Evolutionary conservation across 2,888 invertebrate species (phyloP).

Genomic region (Cataglyphis livida): DNA sequence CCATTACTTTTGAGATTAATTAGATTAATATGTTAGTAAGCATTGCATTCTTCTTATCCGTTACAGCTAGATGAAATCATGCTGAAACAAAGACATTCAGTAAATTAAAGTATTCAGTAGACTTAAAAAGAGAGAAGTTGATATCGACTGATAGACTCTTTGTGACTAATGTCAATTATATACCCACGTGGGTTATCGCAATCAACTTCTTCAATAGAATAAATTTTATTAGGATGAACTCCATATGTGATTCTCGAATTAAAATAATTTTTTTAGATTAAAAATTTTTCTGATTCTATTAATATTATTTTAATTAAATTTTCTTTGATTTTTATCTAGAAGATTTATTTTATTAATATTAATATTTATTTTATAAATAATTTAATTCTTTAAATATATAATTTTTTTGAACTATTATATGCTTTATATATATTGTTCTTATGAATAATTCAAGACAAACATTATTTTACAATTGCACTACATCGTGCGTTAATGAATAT

Average conservation of each 20-base stretch:
- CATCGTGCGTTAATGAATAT: background rate
- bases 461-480: background rate
- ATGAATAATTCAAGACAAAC: background rate
- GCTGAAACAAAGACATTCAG: background rate
- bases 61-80: background rate
- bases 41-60: background rate
- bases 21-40: slow-evolving; percentile 1
- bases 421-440: background rate
- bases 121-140: background rate
- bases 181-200: background rate
- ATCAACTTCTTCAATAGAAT: background rate
- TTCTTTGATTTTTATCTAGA: background rate
- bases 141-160: background rate
- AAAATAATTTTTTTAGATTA: background rate
- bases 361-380: background rate
- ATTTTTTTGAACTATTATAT: background rate
- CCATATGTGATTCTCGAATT: background rate
- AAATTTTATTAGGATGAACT: background rate
- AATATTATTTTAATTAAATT: background rate
- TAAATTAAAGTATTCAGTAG: background rate
- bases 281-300: background rate
- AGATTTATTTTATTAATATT: background rate
- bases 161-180: background rate
- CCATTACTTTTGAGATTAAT: slow-evolving; percentile 7
- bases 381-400: background rate